A percentile compares a stretch with the other conserved stretches of the same genome.
phyloP scores from a whole-genome alignment of 2,888 invertebrate species.

The Drepanosiphum platanoidis region DNA sequence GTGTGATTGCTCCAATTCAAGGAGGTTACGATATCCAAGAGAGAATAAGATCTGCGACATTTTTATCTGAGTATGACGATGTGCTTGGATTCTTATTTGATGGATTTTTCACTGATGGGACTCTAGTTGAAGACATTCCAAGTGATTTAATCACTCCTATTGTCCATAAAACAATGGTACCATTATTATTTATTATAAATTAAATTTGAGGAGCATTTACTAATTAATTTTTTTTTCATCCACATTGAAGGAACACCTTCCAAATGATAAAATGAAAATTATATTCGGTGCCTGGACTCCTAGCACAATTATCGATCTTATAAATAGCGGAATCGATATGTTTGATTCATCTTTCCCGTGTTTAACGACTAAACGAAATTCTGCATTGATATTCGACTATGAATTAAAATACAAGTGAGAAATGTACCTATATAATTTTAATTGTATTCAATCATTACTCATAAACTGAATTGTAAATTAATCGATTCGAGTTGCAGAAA shows the following conservation, averaged over 20 bases:
- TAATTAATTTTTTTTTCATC: background rate
- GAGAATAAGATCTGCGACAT: conserved; percentile 74
- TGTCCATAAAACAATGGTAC: conserved; percentile 74
- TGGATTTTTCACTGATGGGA: conserved; percentile 82
- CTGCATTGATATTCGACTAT: conserved; percentile 76
- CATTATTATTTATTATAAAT: too few species aligned
- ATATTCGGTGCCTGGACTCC: conserved; percentile 86
- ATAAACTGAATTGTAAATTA: background rate
- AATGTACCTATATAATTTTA: background rate
- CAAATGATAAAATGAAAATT: conserved; percentile 76
- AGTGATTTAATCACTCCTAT: conserved; percentile 72
- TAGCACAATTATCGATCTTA: conserved; percentile 75
- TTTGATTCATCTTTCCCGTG: conserved; percentile 89
- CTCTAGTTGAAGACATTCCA: conserved; percentile 71
- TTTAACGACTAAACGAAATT: conserved; percentile 75
- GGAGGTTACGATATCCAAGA: conserved; percentile 79
- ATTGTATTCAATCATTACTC: background rate
- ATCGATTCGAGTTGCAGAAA: conserved; percentile 21
- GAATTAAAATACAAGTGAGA: conserved; percentile 65
- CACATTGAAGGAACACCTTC: conserved; percentile 72
- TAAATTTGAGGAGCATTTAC: too few species aligned
- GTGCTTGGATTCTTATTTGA: conserved; percentile 82
- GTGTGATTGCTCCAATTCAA: conserved; percentile 76
- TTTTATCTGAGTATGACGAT: conserved; percentile 71
- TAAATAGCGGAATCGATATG: conserved; percentile 83